Base-by-base conservation (phyloP, 2,797 vertebrate genomes). In the Furcifer pardalis region DNA sequence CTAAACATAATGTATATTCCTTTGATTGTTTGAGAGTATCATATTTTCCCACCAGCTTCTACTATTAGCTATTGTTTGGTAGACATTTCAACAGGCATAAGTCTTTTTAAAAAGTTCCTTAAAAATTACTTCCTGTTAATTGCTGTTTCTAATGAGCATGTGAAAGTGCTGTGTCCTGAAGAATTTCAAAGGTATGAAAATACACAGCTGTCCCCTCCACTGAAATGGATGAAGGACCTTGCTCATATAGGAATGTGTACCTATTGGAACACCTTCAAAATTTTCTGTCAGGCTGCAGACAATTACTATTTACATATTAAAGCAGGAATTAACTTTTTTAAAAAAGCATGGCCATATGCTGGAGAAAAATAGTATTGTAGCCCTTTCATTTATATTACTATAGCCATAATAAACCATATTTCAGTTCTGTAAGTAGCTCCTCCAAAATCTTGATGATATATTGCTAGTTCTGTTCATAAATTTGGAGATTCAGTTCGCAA, bases 381-480 rank as follows among this genome's bases (percentile, higher is more conserved):
- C 60, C 42, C 71, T 19, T 15, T 19, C 35, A 17, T 37, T 75
- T 71, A 60, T 60, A 68, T 72, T 60, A 85, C 60, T 81, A 77
- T 74, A 46, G 25, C 37, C 7, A 7, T 63, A 46, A 46, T 84
- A 86, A 86, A 86, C 77, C 74, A 46, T 63, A 69, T 81, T 86
- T 86, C 71, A 71, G 81, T 85, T 80, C 44, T 59, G 49, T 79
- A 79, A 78, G 84, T 62, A 71, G 52, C 69, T 37, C 83, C 69
- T 79, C 25, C 77, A 73, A 42, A 42, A 44, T 25, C 56, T n/a
- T 40, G 40, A 79, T 86, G 65, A 86, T 62, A 69, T 73, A 63
- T 52, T 37, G 73, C 84, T 71, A 60, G 56, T n/a, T 71, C 72
- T 81, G 49, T 62, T 77, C 84, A 86, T 86, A 86, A 86, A 86